Percentiles rank a stretch among this genome's conserved stretches.
phyloP scores from a whole-genome alignment of 2,797 vertebrate genomes.

The Propithecus deckenii region DNA sequence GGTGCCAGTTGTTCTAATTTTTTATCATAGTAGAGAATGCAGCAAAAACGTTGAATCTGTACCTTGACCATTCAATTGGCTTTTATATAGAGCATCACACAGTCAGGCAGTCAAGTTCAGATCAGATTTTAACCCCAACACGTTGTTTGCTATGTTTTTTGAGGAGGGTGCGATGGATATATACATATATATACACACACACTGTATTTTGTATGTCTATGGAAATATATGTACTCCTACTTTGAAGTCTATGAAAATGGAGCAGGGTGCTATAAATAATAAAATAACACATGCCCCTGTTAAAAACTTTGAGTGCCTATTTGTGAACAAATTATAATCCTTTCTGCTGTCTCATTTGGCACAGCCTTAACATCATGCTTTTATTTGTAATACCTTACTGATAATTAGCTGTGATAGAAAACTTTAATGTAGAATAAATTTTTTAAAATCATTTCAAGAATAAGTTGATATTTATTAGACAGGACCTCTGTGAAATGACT shows the following conservation, averaged over 20 bases:
- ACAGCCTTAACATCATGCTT: conserved; percentile 14
- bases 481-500: conserved; percentile 5
- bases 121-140: neutral
- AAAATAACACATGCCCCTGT: neutral
- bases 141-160: neutral
- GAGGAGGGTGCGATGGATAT: neutral
- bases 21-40: neutral
- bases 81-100: neutral
- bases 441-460: conserved; percentile 13
- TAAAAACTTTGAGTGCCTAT: neutral
- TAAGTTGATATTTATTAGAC: conserved; percentile 17
- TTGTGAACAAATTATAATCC: conserved; percentile 8
- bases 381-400: conserved; percentile 16
- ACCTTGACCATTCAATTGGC: neutral
- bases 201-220: neutral
- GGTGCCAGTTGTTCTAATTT: neutral
- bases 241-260: neutral
- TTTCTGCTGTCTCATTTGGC: conserved; percentile 16
- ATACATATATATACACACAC: neutral
- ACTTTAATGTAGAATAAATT: conserved; percentile 20
- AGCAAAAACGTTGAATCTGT: neutral
- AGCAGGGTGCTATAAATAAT: neutral
- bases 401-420: conserved; percentile 17
- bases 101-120: neutral
- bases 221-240: neutral